Evolutionary conservation across 2,113 vertebrate species (phyloP).

Genomic region (Pyxicephalus adspersus): DNA sequence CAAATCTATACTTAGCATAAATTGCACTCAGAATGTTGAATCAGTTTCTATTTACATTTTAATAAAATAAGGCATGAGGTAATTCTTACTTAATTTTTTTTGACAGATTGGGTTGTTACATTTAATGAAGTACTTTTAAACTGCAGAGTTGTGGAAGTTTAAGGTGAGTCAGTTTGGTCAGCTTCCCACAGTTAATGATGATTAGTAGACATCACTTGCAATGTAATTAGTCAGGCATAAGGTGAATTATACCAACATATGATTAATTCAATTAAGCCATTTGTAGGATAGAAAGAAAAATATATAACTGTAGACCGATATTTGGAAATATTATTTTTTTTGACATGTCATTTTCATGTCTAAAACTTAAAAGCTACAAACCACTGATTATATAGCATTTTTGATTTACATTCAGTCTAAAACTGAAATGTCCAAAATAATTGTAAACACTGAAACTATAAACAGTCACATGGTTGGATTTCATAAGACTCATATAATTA

Average conservation of each 20-base stretch:
- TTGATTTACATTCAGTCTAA: no score
- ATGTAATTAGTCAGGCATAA: constrained; percentile 28
- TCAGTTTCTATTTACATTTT: constrained; percentile 52
- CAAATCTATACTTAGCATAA: constrained; percentile 52
- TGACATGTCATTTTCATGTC: background rate
- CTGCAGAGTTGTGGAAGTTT: constrained; percentile 31
- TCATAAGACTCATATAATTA: no score
- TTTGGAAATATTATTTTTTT: background rate
- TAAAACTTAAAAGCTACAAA: background rate
- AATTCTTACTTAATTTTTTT: constrained; percentile 40
- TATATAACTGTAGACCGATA: background rate
- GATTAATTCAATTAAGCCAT: constrained; percentile 29
- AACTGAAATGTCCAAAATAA: no score
- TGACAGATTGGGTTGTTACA: constrained; percentile 43
- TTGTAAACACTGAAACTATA: no score
- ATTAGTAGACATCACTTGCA: constrained; percentile 42
- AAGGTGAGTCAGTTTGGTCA: constrained; percentile 31
- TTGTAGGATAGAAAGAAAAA: background rate
- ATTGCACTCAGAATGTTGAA: constrained; percentile 51
- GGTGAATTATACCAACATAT: constrained; percentile 36
- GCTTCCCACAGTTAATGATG: constrained; percentile 29
- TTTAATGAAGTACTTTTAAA: constrained; percentile 45
- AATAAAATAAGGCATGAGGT: constrained; percentile 47
- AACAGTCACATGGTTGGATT: no score
- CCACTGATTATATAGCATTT: no score